Conservation (phyloP, 2,113 vertebrate species). For the Drymodes brunneopygia region DNA sequence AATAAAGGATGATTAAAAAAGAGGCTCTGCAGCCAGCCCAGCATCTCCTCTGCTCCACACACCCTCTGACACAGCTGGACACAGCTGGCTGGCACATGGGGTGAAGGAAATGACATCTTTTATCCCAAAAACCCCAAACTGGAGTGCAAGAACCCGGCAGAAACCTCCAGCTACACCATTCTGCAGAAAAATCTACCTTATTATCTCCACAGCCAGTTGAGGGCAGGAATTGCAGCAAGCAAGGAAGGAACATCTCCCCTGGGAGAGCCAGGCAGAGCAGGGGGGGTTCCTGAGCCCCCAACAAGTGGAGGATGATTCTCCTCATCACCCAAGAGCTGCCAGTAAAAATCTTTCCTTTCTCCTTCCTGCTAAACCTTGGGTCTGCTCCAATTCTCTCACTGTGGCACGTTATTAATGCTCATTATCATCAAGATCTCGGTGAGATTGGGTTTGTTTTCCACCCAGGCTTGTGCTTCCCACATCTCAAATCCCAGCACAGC, state of each 20-base stretch:
- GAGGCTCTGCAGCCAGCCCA: not conserved
- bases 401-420: not conserved
- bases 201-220: not conserved
- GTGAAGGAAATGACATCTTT: fast-evolving
- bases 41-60: not conserved
- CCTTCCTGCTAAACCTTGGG: not conserved
- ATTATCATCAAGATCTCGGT: not conserved
- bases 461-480: not conserved
- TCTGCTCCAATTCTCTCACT: not conserved
- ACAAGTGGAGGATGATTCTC: not conserved
- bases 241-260: not conserved
- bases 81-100: not conserved
- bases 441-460: not conserved
- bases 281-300: fast-evolving
- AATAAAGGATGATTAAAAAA: not conserved
- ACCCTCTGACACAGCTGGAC: not conserved
- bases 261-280: not conserved
- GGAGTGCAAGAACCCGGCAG: not conserved
- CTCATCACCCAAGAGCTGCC: not conserved
- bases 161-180: not conserved
- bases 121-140: not conserved
- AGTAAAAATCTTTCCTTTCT: not conserved
- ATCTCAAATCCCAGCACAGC: not conserved
- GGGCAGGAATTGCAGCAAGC: not conserved
- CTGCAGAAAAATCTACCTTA: not conserved